Base-by-base conservation (phyloP, 2,113 vertebrate species). In the Cathartes aura region DNA sequence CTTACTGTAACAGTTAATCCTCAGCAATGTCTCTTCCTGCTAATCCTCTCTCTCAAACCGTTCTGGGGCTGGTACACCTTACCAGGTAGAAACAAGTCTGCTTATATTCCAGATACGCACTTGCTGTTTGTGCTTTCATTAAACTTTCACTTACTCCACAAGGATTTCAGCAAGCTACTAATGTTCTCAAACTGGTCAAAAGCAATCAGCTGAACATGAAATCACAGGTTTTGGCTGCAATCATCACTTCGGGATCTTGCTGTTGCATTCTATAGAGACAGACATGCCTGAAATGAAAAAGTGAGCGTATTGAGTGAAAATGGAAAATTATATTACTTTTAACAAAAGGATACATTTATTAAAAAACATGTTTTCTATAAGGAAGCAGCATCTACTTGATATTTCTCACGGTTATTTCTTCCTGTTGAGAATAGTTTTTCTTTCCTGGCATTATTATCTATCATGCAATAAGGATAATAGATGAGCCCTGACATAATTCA, bases 401-500 rank as follows among this genome's bases (percentile, higher is more conserved):
- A 85, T 76, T 83, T 95, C 71, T 93, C 11, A 5, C 9, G 0
- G 58, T 89, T 96, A 70, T 80, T 93, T 94, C 82, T 80, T 97
- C 82, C 74, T 96, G 55, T 83, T 90, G 67, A 95, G 89, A 88
- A 82, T 29, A 67, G 43, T 85, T 95, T 94, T 94, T 91, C 62
- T 93, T 95, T 93, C 74, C 87, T 82, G 59, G 74, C 50, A 71
- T 90, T 88, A 83, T 90, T 91, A 83, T 94, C 67, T 96, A 74
- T 90, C 94, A 67, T 83, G 75, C 67, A 88, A 88, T 86, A 94
- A 95, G 81, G 75, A 62, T 97, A 94, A 96, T 83, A 96, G 85
- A 93, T 93, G 79, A 96, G 58, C 32, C 86, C 60, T 95, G 96
- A 95, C 87, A 82, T 97, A 94, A 97, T 92, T 88, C 82, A 58